Conservation (phyloP, 2,797 vertebrate species). For the Bovichtus variegatus region DNA sequence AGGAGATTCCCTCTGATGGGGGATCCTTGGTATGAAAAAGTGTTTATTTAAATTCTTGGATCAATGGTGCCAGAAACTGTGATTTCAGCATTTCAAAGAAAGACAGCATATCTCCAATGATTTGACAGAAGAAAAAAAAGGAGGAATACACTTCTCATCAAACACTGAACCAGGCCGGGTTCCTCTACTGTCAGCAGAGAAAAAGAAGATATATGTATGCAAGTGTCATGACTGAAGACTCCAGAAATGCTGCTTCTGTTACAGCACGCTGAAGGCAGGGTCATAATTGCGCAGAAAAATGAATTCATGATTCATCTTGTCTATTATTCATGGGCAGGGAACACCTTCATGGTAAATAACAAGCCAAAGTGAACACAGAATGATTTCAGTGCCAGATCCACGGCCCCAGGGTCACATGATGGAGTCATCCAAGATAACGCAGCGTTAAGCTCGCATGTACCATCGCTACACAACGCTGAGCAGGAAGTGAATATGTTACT, state of each 20-base stretch:
- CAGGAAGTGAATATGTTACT: not conserved
- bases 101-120: not conserved
- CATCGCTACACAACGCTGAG: not conserved
- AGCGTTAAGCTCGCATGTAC: not conserved
- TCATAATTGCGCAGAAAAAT: constrained; percentile 14
- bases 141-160: not conserved
- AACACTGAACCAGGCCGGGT: not conserved
- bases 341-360: constrained; percentile 16
- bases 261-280: constrained; percentile 34
- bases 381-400: not conserved
- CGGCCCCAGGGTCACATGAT: not conserved
- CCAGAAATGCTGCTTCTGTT: constrained; percentile 47
- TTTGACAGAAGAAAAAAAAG: not conserved
- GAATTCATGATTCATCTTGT: constrained; percentile 53
- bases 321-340: not conserved
- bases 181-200: not conserved
- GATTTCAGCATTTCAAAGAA: not conserved
- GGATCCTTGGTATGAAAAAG: not conserved
- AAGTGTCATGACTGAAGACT: constrained; percentile 22
- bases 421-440: not conserved
- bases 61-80: not conserved
- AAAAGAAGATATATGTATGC: not conserved
- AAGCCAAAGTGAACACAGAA: not conserved
- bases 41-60: not conserved
- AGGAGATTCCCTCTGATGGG: not conserved